Conservation (phyloP, 1,140 invertebrate species). For the Drosophila takahashii region DNA sequence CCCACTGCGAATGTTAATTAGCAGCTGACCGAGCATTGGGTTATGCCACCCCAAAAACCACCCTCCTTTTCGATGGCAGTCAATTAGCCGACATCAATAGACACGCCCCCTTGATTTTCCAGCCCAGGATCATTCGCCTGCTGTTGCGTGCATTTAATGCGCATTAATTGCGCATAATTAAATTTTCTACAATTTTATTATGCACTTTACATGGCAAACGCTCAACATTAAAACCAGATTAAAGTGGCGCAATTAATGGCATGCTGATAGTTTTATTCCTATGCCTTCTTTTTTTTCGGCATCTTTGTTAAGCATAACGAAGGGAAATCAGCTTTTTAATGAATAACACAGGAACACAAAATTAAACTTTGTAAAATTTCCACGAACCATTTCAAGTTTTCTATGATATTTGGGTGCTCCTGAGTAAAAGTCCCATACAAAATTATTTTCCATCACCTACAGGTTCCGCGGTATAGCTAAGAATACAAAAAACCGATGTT, state of each 20-base stretch:
- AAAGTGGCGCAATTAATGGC: slow-evolving; percentile 38
- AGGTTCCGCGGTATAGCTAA: too few species aligned
- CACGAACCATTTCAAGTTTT: too few species aligned
- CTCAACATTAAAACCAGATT: slow-evolving; percentile 70
- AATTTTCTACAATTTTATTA: slow-evolving; percentile 77
- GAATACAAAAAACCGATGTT: too few species aligned
- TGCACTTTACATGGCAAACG: slow-evolving; percentile 66
- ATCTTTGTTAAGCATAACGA: neutral
- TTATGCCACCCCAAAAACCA: neutral
- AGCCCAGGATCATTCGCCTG: slow-evolving; percentile 21
- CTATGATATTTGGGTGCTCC: too few species aligned
- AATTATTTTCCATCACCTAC: too few species aligned
- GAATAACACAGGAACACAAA: too few species aligned
- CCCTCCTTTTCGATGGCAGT: slow-evolving; percentile 29
- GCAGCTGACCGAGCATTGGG: slow-evolving; percentile 41
- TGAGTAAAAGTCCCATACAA: too few species aligned
- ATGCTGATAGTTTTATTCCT: slow-evolving; percentile 17
- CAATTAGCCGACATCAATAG: slow-evolving; percentile 63
- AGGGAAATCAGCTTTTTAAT: slow-evolving; percentile 17
- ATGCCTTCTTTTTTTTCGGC: neutral
- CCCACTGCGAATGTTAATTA: slow-evolving; percentile 43
- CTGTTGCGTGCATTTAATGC: slow-evolving; percentile 69
- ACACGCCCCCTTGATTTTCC: slow-evolving; percentile 6
- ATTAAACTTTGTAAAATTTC: too few species aligned
- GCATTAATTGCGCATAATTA: slow-evolving; percentile 78